Base-by-base conservation (phyloP, 2,113 vertebrate species). In the Micronisus gabar region DNA sequence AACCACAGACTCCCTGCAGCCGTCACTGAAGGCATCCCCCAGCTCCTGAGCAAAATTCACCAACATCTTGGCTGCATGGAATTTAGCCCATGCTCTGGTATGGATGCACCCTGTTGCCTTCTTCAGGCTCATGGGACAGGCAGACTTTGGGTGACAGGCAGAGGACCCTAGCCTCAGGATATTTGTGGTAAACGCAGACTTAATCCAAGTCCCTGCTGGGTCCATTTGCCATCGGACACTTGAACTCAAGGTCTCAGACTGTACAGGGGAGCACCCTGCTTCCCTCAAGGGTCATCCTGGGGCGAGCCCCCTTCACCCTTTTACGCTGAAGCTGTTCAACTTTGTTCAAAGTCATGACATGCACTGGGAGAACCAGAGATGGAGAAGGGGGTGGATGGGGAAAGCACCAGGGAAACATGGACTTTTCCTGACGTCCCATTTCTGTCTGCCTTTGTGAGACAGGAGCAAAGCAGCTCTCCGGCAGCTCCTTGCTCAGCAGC, bases 221-320 rank as follows among this genome's bases (percentile, higher is more conserved):
- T 32, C 38, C 30, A 2, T 22, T 10, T 17, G 29, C 71, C 65
- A 32, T 0, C 0, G 0, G 34, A 19, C 29, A 68, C 58, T 41
- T 8, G 32, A 38, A 22, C 7, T 34, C 7, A 22, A 7, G 11
- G 13, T 34, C 8, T 63, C 50, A 13, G 58, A 26, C 38, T 1
- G 63, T 41, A 11, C 63, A 43, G 43, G 27, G 53, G 66, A 29
- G 9, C 43, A 55, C 13, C 4, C 52, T 47, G 59, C 26, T 58
- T 16, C 41, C 63, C 68, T 32, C 47, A 13, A 34, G 70, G 47
- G 11, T 3, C 15, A 20, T 30, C 36, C 58, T 61, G 47, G 36
- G 21, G 20, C 9, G 3, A 84, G 20, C 10, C 15, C 13, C 3
- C 7, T n/a, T n/a, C 43, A 59, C 10, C 15, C 34, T 32, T 74